phyloP scores from a whole-genome alignment of 1,140 invertebrate species.

The Eufriesea mexicana region DNA sequence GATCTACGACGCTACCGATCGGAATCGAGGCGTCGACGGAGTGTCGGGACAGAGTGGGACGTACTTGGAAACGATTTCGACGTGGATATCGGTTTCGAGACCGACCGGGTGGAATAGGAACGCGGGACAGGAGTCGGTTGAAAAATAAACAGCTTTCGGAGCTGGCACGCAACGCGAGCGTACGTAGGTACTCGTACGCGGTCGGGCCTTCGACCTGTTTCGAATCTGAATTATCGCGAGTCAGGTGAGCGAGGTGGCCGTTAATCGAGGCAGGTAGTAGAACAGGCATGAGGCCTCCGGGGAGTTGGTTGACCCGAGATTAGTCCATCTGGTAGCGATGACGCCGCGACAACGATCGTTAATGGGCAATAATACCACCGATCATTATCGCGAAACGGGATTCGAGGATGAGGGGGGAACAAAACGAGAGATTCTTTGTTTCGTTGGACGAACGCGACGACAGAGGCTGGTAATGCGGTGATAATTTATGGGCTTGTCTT shows the following conservation, averaged over 20 bases:
- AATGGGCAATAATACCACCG: slow-evolving; percentile 38
- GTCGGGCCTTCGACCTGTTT: slow-evolving; percentile 40
- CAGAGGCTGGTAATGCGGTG: background rate
- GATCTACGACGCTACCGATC: no score
- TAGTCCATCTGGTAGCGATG: slow-evolving; percentile 36
- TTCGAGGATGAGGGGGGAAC: background rate
- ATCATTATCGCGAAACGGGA: slow-evolving; percentile 31
- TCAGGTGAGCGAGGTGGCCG: slow-evolving; percentile 49
- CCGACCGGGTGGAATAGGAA: no score
- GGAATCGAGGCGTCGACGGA: no score
- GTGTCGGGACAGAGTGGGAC: no score
- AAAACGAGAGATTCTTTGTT: slow-evolving; percentile 14
- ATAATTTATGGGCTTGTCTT: slow-evolving; percentile 13
- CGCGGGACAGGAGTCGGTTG: background rate
- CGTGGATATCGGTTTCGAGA: no score
- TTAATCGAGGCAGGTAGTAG: slow-evolving; percentile 50
- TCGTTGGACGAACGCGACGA: background rate
- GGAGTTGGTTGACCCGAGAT: slow-evolving; percentile 42
- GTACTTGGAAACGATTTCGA: no score
- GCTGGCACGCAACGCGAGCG: slow-evolving; percentile 46
- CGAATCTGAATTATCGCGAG: slow-evolving; percentile 63
- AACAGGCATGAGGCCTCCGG: slow-evolving; percentile 41
- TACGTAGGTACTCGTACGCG: slow-evolving; percentile 23
- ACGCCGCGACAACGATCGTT: slow-evolving; percentile 20
- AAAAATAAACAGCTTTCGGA: slow-evolving; percentile 49